These are phyloP conservation scores for Alligator mississippiensis DNA, from an alignment of 2,113 vertebrate species.

Conservation along the genomic window DNA sequence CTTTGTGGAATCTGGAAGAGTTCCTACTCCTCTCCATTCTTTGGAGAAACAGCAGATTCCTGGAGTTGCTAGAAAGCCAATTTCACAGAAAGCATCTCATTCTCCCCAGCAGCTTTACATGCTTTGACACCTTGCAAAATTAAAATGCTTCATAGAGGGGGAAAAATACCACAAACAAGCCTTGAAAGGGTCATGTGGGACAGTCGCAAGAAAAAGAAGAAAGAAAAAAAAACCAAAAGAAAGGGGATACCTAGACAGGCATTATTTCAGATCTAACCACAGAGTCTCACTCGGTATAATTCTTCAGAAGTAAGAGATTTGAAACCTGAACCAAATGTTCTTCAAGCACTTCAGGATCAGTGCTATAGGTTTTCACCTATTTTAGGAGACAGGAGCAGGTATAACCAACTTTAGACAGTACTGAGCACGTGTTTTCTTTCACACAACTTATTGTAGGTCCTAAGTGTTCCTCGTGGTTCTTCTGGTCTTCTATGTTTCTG, in stretches of 20 bases:
- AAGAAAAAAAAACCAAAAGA: background rate
- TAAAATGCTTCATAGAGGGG: background rate
- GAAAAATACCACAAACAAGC: background rate
- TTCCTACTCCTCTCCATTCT: background rate
- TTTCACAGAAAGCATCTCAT: background rate
- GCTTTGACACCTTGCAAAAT: background rate
- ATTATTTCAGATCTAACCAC: background rate
- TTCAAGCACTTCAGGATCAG: background rate
- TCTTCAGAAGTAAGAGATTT: background rate
- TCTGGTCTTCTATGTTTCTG: background rate
- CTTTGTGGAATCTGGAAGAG: background rate
- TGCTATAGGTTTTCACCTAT: background rate
- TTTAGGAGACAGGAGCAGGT: background rate
- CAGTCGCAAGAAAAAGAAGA: background rate
- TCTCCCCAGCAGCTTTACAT: background rate
- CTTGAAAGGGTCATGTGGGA: background rate
- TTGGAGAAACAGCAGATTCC: background rate
- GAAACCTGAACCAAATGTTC: background rate
- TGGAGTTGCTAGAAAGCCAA: background rate
- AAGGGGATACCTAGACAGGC: background rate
- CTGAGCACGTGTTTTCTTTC: background rate
- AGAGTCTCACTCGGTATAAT: background rate
- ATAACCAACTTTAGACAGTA: background rate
- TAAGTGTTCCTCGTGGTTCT: background rate
- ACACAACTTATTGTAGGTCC: background rate